Conservation (phyloP, 2,797 vertebrate species). For the Neopelma chrysocephalum region DNA sequence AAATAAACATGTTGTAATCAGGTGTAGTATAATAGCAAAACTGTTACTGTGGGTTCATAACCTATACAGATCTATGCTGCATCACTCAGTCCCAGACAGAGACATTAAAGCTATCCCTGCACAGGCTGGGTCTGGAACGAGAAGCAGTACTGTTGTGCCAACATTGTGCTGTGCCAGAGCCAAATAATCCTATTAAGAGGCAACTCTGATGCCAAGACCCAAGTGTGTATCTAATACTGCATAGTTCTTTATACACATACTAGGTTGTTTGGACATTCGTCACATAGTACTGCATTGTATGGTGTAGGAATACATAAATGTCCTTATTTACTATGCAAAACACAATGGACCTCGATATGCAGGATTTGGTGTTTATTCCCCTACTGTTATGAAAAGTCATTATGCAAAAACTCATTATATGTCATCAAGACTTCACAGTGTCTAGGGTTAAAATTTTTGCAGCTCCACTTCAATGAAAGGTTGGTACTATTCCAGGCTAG, state of each 20-base stretch:
- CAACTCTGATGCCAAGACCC: neutral
- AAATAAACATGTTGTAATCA: neutral
- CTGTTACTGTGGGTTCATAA: neutral
- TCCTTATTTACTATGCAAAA: constrained; percentile 2
- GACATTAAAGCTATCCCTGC: neutral
- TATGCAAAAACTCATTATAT: constrained; percentile 45
- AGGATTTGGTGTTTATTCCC: constrained; percentile 25
- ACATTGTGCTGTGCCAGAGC: neutral
- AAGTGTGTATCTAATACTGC: neutral
- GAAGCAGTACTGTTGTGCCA: neutral
- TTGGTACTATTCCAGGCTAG: neutral
- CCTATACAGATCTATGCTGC: neutral
- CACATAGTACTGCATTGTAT: neutral
- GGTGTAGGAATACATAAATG: neutral
- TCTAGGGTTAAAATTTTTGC: constrained; percentile 18
- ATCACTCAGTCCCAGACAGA: neutral
- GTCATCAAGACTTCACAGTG: constrained; percentile 30
- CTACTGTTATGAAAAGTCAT: neutral
- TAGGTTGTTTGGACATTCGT: neutral
- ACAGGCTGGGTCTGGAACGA: neutral
- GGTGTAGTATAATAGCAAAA: neutral
- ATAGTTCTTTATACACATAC: neutral
- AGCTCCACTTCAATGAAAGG: neutral
- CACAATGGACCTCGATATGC: neutral
- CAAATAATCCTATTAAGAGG: neutral